phyloP scores from a whole-genome alignment of 2,888 invertebrate genomes.

The Nephrotoma appendiculata region DNA sequence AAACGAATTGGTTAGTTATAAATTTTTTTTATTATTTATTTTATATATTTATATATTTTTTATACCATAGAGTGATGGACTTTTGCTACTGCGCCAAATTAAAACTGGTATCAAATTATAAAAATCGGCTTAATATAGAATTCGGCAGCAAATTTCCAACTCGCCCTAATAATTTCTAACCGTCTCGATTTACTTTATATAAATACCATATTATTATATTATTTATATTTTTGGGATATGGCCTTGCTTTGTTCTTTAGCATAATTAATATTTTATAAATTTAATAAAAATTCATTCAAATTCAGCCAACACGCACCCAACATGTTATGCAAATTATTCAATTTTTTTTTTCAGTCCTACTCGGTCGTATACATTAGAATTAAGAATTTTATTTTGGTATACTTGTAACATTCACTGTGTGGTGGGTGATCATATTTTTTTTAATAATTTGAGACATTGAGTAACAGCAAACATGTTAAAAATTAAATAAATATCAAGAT shows the following conservation, averaged over 20 bases:
- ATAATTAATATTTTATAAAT: background rate
- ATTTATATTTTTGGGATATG: background rate
- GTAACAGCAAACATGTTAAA: background rate
- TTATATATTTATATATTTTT: background rate
- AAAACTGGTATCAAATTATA: background rate
- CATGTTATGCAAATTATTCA: background rate
- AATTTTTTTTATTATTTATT: constrained; percentile 4
- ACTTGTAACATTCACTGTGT: background rate
- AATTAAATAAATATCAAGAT: background rate
- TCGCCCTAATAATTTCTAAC: background rate
- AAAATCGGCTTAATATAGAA: background rate
- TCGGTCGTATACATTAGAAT: background rate
- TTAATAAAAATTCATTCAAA: background rate
- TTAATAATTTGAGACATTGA: background rate
- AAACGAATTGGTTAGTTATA: constrained; percentile 69
- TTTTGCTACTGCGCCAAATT: background rate
- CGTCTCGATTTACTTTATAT: background rate
- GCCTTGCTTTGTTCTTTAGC: background rate
- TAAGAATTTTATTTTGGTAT: background rate
- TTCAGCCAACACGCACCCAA: background rate
- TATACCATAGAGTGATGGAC: background rate
- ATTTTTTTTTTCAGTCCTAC: background rate
- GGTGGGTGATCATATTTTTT: background rate
- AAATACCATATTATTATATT: background rate
- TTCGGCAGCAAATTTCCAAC: background rate